Percentiles rank a stretch among this genome's conserved stretches.
Conservation (phyloP, 2,113 vertebrate genomes). For the Anhinga rufa region DNA sequence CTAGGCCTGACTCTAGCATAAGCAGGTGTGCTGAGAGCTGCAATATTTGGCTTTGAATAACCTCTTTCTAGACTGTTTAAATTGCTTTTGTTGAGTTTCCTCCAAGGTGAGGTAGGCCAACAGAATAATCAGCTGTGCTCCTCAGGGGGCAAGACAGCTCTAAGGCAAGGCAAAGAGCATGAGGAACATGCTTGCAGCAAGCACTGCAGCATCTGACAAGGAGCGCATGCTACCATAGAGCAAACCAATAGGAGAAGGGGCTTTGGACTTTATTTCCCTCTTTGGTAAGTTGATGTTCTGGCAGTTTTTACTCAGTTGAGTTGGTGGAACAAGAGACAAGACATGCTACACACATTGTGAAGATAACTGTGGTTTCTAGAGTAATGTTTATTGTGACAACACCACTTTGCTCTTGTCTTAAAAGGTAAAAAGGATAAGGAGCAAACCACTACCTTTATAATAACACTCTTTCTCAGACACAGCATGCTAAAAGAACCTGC, state of each 20-base stretch:
- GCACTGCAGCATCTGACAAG: background rate
- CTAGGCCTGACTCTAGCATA: background rate
- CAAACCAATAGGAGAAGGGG: background rate
- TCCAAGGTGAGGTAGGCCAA: background rate
- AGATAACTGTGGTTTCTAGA: background rate
- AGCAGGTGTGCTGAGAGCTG: background rate
- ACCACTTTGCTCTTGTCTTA: background rate
- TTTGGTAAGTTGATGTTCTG: background rate
- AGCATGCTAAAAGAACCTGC: background rate
- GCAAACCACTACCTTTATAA: background rate
- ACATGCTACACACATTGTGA: background rate
- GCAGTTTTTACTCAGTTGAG: background rate
- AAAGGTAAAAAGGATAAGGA: background rate
- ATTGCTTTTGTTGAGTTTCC: background rate
- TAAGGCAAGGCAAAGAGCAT: accelerated
- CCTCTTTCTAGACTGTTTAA: background rate
- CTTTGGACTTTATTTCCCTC: background rate
- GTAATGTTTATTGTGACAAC: background rate
- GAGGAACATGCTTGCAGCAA: background rate
- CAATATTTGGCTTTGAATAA: background rate
- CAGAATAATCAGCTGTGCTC: background rate
- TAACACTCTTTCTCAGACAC: background rate
- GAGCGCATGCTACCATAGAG: accelerated
- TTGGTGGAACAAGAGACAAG: background rate
- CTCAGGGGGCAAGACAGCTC: background rate